These are phyloP conservation scores for Takifugu ocellatus DNA, from an alignment of 2,797 vertebrate species.

Conservation along the genomic window DNA sequence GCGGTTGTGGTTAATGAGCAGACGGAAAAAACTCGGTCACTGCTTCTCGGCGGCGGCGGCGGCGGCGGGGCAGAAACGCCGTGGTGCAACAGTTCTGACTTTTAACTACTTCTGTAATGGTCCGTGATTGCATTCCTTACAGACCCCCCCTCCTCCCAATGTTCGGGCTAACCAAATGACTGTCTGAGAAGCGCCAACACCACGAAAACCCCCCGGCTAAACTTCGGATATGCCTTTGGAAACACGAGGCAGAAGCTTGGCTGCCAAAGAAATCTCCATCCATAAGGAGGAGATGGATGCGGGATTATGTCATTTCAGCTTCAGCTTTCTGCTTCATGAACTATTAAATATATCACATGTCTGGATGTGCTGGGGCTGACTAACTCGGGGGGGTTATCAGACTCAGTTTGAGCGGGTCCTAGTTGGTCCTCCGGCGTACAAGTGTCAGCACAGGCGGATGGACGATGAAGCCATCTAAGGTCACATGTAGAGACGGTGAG, in stretches of 20 bases:
- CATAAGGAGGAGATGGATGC: no score
- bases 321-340: no score
- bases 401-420: no score
- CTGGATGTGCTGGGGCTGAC: no score
- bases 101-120: constrained; percentile 21
- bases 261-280: neutral
- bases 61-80: constrained; percentile 35
- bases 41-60: constrained; percentile 32
- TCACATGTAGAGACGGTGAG: no score
- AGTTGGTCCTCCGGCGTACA: no score
- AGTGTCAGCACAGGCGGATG: no score
- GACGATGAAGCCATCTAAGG: no score
- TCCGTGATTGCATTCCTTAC: constrained; percentile 10
- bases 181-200: constrained; percentile 7
- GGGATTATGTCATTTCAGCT: no score
- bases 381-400: no score
- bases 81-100: constrained; percentile 25
- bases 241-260: neutral
- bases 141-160: constrained; percentile 1
- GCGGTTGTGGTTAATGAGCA: constrained; percentile 56
- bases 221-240: neutral
- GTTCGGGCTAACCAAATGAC: constrained; percentile 6
- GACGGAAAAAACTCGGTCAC: constrained; percentile 29
- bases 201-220: neutral
- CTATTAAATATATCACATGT: no score